Evolutionary conservation across 1,140 invertebrate genomes (phyloP).

Genomic region (Heliconius nattereri): DNA sequence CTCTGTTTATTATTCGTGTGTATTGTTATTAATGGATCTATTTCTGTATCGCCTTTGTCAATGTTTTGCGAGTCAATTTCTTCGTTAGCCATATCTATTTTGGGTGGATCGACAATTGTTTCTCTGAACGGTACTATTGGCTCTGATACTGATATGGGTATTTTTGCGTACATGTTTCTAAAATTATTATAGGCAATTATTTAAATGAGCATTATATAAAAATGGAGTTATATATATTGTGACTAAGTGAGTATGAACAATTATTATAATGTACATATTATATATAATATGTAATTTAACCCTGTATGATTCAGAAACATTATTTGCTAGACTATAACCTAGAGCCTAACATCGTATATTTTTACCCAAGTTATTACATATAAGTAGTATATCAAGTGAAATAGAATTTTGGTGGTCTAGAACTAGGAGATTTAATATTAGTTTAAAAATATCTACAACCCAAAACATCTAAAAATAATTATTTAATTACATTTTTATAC

Average conservation of each 20-base stretch:
- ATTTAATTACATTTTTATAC: neutral
- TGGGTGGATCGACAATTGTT: conserved; percentile 92
- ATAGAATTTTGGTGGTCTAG: too few species aligned
- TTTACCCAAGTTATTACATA: too few species aligned
- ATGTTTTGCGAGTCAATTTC: conserved; percentile 84
- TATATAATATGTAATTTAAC: too few species aligned
- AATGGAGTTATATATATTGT: neutral
- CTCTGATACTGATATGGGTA: conserved; percentile 94
- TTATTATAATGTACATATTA: neutral
- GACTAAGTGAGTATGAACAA: neutral
- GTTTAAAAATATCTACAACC: too few species aligned
- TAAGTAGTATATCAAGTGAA: too few species aligned
- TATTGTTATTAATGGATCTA: conserved; percentile 83
- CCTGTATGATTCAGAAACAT: too few species aligned
- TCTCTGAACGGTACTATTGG: conserved; percentile 98
- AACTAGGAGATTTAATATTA: too few species aligned
- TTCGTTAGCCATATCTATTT: conserved; percentile 95
- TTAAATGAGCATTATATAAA: neutral
- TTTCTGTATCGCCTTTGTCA: conserved; percentile 57
- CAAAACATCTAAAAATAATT: too few species aligned
- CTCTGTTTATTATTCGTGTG: conserved; percentile 88
- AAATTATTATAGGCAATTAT: conserved; percentile 34
- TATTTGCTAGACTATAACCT: too few species aligned
- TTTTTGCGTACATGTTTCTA: conserved; percentile 89
- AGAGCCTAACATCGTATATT: too few species aligned